Conservation (phyloP, 2,797 vertebrate species). For the Zenarchopterus dispar region DNA sequence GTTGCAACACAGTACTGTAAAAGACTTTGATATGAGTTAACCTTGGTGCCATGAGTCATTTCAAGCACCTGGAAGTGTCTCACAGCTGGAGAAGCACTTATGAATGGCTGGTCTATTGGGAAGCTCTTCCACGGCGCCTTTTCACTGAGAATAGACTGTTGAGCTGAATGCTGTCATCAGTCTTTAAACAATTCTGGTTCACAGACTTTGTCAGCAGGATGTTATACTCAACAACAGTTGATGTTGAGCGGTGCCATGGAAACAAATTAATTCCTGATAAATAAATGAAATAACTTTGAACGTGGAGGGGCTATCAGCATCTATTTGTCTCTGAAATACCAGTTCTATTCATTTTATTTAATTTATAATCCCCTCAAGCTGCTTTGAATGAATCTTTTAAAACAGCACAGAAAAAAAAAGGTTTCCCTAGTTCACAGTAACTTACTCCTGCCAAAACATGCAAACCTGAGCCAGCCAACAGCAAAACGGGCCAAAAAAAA, state of each 20-base stretch:
- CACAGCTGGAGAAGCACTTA: constrained; percentile 54
- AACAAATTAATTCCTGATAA: not conserved
- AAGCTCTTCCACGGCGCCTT: not conserved
- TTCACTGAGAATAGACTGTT: constrained; percentile 17
- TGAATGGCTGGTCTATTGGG: constrained; percentile 20
- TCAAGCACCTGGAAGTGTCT: constrained; percentile 37
- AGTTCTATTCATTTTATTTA: not conserved
- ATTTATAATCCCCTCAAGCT: too few species aligned
- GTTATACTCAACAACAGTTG: not conserved
- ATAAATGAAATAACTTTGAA: constrained; percentile 2
- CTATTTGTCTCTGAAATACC: constrained; percentile 13
- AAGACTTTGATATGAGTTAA: constrained; percentile 20
- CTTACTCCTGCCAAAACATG: constrained; percentile 54
- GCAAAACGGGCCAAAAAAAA: constrained; percentile 48
- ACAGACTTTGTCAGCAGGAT: not conserved
- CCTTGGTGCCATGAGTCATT: constrained; percentile 36
- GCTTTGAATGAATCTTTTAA: too few species aligned
- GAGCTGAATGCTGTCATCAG: constrained; percentile 2
- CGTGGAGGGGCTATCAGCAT: not conserved
- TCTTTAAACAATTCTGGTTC: constrained; percentile 3
- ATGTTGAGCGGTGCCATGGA: constrained; percentile 1
- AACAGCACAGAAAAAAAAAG: too few species aligned
- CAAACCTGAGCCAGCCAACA: constrained; percentile 26
- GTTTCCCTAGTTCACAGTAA: constrained; percentile 18
- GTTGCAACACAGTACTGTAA: constrained; percentile 20